Conservation (phyloP, 92 coral and sea anemone species). For the Porites divaricata region DNA sequence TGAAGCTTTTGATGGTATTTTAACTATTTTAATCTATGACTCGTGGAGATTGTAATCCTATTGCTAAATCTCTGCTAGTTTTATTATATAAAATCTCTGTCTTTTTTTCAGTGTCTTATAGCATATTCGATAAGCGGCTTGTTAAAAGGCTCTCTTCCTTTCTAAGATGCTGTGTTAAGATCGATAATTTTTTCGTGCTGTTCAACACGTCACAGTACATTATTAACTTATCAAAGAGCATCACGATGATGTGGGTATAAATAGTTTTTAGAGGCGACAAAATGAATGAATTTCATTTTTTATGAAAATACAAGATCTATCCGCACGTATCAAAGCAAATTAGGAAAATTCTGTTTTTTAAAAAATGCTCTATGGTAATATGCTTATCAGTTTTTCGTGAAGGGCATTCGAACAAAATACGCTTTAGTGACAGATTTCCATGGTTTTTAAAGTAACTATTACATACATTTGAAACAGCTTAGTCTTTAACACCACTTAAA, state of each 20-base stretch:
- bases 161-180: not conserved
- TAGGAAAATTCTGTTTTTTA: not conserved
- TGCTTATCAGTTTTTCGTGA: not conserved
- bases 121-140: not conserved
- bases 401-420: no score
- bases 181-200: not conserved
- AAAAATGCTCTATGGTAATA: not conserved
- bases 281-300: not conserved
- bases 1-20: conserved; percentile 9
- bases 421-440: no score
- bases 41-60: conserved; percentile 11
- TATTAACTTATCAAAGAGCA: not conserved
- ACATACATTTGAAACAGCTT: no score
- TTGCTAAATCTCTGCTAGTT: conserved; percentile 6
- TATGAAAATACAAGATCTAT: not conserved
- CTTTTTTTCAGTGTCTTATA: not conserved
- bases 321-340: not conserved
- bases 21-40: conserved; percentile 18
- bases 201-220: not conserved
- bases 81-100: not conserved
- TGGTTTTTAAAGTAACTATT: no score
- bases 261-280: not conserved
- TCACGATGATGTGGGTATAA: not conserved
- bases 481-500: no score
- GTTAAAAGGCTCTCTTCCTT: not conserved